Evolutionary conservation across 2,797 vertebrate genomes (phyloP).

Genomic region (Acrossocheilus wenchowensis): DNA sequence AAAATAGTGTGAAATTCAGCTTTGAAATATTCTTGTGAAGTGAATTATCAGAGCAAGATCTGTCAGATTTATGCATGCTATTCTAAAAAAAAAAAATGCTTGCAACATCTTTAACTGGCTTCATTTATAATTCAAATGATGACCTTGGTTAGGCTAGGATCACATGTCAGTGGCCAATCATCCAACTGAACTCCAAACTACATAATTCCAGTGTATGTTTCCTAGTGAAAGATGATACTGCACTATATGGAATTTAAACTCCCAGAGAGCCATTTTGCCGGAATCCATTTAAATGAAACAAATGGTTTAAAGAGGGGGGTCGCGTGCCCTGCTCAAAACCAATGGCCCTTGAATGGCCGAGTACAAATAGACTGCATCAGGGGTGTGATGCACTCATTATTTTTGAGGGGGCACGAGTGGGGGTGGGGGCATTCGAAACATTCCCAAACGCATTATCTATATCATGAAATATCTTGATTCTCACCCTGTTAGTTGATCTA

Average conservation of each 20-base stretch:
- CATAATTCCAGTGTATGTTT: slow-evolving; percentile 40
- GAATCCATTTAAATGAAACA: slow-evolving; percentile 43
- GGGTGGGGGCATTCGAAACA: too few species aligned
- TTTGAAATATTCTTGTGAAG: background rate
- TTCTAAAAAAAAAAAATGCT: slow-evolving; percentile 17
- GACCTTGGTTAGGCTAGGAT: slow-evolving; percentile 16
- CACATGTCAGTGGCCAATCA: slow-evolving; percentile 37
- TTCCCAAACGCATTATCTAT: too few species aligned
- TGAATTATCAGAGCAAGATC: slow-evolving; percentile 9
- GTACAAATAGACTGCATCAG: slow-evolving; percentile 72
- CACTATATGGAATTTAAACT: slow-evolving; percentile 22
- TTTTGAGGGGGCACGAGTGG: too few species aligned
- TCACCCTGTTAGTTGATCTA: too few species aligned
- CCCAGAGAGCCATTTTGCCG: slow-evolving; percentile 44
- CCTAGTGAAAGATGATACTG: slow-evolving; percentile 18
- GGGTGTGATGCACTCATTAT: too few species aligned
- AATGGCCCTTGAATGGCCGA: slow-evolving; percentile 47
- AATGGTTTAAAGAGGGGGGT: slow-evolving; percentile 41
- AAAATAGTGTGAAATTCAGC: background rate
- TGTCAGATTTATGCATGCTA: slow-evolving; percentile 1
- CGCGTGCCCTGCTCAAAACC: background rate
- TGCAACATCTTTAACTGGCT: slow-evolving; percentile 22
- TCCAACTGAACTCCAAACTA: slow-evolving; percentile 37
- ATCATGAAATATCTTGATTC: too few species aligned
- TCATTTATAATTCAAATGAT: slow-evolving; percentile 36